Evolutionary conservation across 35 echinoderm and acorn worm species (phyloP).

Genomic region (Apostichopus californicus): DNA sequence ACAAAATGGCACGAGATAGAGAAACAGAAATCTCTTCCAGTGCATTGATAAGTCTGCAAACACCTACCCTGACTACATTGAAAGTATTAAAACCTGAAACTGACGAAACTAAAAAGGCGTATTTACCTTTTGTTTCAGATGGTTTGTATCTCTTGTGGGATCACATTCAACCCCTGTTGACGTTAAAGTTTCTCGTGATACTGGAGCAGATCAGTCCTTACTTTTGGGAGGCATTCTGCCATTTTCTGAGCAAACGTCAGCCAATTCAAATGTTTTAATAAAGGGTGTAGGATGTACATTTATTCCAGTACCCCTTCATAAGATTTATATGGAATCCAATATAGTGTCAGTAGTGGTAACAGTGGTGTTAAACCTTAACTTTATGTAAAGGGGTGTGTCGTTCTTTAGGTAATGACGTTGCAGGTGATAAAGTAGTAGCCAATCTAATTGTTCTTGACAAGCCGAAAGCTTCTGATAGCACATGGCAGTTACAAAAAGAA

Average conservation of each 20-base stretch:
- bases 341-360: neutral
- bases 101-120: too few relatives aligned
- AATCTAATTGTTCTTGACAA: neutral
- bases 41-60: too few relatives aligned
- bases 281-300: neutral
- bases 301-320: neutral
- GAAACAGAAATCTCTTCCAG: too few relatives aligned
- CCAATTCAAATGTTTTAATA: neutral
- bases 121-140: too few relatives aligned
- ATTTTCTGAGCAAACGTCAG: neutral
- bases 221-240: neutral
- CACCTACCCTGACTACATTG: too few relatives aligned
- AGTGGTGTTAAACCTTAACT: neutral
- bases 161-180: too few relatives aligned
- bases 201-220: neutral
- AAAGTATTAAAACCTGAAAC: too few relatives aligned
- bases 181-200: neutral
- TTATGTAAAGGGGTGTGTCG: neutral
- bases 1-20: too few relatives aligned
- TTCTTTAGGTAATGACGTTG: neutral
- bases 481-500: neutral
- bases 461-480: neutral
- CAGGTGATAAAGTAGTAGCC: neutral
- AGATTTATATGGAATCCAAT: neutral
- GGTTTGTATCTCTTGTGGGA: too few relatives aligned